Base-by-base conservation (phyloP, 2,888 invertebrate species). In the Syritta pipiens region DNA sequence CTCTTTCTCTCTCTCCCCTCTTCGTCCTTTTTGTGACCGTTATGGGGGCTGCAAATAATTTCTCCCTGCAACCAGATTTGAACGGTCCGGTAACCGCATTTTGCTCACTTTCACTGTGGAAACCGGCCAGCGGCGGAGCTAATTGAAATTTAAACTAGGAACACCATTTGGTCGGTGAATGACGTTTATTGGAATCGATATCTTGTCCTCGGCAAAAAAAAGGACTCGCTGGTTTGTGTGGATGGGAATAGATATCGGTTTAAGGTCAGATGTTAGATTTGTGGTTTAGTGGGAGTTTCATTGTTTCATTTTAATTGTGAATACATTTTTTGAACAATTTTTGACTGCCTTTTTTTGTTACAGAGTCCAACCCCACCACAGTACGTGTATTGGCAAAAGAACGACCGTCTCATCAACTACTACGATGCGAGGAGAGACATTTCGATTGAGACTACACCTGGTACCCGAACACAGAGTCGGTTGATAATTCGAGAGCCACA, bases 341-440 rank as follows among this genome's bases (percentile, higher is more conserved):
- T 12, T 55, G 4, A 20, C 76, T 83, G 92, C 26, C 1, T 74
- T 6, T 24, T 30, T 6, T 35, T 20, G 4, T 72, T 92, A 2
- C 92, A 96, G 95, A 96, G 96, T 88, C 96, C 96, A 62, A 95
- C 94, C 86, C 96, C 96, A 83, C 96, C 96, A 83, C 96, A 96
- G 90, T 97, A 96, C 91, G 96, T 97, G 87, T 96, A 96, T 91
- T 97, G 97, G 97, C 96, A 95, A 90, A 96, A 96, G 91, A 96
- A 97, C 90, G 94, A 94, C 89, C 94, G 95, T 87, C 96, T 97
- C 94, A 96, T 97, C 90, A 97, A 96, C 91, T 96, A 96, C 90
- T 96, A 96, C 90, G 94, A 92, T 84, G 91, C 94, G 84, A 92
- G 96, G 85, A 94, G 95, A 83, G 93, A 93, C 83, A 95, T 96